Evolutionary conservation across 2,113 vertebrate species (phyloP).

Genomic region (Archocentrus centrarchus): DNA sequence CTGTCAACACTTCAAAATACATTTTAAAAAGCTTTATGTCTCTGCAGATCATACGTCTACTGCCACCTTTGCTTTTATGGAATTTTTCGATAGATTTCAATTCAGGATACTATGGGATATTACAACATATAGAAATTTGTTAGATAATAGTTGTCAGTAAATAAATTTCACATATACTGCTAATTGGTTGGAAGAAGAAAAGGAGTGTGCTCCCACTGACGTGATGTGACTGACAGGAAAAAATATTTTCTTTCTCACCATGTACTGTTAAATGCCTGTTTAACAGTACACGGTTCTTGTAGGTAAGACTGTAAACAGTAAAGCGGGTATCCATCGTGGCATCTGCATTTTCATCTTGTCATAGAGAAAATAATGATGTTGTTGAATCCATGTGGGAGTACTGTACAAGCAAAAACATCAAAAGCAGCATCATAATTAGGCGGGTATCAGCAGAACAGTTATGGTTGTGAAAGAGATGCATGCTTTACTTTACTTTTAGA

Average conservation of each 20-base stretch:
- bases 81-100: background rate
- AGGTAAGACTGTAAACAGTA: background rate
- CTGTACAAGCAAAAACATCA: constrained; percentile 17
- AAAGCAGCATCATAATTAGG: background rate
- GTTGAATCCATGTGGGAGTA: constrained; percentile 3
- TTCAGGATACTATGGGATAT: background rate
- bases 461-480: background rate
- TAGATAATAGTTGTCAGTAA: background rate
- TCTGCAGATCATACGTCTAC: background rate
- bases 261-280: background rate
- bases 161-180: background rate
- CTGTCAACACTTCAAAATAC: background rate
- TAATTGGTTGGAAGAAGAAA: background rate
- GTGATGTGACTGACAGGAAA: background rate
- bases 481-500: background rate
- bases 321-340: background rate
- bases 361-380: constrained; percentile 25
- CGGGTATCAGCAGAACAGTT: background rate
- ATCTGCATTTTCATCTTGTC: background rate
- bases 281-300: background rate
- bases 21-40: background rate
- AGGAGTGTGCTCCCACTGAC: background rate
- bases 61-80: background rate
- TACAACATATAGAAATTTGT: background rate
- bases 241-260: background rate